These are phyloP conservation scores for Parauchenoglanis ngamensis DNA, from an alignment of 2,797 vertebrate species.

Conservation along the genomic window DNA sequence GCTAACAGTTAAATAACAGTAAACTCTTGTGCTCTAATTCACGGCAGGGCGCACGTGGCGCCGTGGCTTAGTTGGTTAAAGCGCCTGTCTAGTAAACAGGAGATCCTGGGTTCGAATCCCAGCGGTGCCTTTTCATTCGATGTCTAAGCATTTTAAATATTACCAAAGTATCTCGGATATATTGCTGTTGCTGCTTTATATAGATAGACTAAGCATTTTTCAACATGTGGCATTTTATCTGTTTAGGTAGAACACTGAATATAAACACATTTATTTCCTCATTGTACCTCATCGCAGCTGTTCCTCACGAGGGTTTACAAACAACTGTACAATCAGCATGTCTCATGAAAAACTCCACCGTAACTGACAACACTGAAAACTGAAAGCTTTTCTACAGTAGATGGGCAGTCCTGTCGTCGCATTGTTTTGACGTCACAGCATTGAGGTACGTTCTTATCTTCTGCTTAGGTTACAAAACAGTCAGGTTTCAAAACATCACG, in stretches of 20 bases:
- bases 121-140: constrained; percentile 46
- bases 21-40: too few relatives aligned
- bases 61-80: constrained; percentile 46
- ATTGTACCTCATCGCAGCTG: background rate
- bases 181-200: background rate
- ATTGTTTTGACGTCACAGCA: background rate
- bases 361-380: background rate
- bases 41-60: background rate
- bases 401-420: background rate
- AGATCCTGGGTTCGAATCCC: constrained; percentile 67
- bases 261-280: background rate
- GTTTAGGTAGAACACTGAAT: background rate
- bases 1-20: background rate
- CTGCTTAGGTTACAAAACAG: background rate
- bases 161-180: too few relatives aligned
- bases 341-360: background rate
- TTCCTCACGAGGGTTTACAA: background rate
- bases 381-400: too few relatives aligned
- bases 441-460: background rate
- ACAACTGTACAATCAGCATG: background rate
- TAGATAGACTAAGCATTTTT: background rate
- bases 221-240: background rate
- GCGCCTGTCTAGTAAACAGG: constrained; percentile 36
- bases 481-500: background rate
- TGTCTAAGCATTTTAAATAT: background rate